Percentiles rank a stretch among this genome's conserved stretches.
Conservation (phyloP, 2,113 vertebrate species). For the Benitochromis conjunctus region DNA sequence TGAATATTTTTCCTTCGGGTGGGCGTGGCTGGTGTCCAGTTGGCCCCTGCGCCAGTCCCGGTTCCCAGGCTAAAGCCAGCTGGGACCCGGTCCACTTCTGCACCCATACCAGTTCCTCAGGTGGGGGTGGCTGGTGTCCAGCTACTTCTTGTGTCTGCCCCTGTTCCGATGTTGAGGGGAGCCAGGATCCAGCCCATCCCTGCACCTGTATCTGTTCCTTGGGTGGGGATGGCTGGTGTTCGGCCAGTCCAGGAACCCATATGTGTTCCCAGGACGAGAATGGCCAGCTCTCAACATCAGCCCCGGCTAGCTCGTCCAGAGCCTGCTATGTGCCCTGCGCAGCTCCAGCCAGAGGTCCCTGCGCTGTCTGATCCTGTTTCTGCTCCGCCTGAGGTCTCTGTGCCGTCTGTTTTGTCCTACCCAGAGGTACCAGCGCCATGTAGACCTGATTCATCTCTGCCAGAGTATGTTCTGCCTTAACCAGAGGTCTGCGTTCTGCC, state of each 20-base stretch:
- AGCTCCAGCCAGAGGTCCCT: background rate
- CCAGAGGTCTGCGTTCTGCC: background rate
- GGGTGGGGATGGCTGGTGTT: background rate
- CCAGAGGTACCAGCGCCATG: accelerated
- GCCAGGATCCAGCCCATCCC: background rate
- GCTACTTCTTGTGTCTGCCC: background rate
- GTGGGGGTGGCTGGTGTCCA: background rate
- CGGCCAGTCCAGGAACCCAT: background rate
- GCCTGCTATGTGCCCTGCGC: background rate
- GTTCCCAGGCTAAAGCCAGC: background rate
- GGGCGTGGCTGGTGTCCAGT: background rate
- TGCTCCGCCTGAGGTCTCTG: too few relatives aligned
- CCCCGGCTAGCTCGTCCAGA: background rate
- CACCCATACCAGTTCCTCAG: background rate
- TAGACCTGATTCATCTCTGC: background rate
- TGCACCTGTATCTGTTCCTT: background rate
- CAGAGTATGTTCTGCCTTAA: background rate
- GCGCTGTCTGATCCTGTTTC: too few relatives aligned
- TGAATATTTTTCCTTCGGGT: background rate
- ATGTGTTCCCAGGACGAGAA: background rate
- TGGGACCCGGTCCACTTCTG: background rate
- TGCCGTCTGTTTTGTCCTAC: background rate
- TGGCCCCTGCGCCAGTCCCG: accelerated
- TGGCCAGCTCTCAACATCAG: too few relatives aligned
- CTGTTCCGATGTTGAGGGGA: background rate